These are phyloP conservation scores for Pygathrix nemaeus DNA, from an alignment of 2,113 vertebrate species.

Conservation along the genomic window DNA sequence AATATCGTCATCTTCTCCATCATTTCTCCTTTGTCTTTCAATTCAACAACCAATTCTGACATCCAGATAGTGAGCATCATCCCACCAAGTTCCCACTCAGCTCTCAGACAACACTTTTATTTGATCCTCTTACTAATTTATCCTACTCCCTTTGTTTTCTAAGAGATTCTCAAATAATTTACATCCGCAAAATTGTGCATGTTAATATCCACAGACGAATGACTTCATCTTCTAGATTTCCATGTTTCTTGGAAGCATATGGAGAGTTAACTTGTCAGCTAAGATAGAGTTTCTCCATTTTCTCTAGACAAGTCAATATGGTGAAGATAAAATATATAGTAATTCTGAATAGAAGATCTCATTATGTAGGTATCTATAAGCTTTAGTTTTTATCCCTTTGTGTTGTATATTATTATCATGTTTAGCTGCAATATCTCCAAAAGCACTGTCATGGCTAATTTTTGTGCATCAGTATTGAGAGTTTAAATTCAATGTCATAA, in stretches of 20 bases:
- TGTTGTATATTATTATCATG: constrained; percentile 24
- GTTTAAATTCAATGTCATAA: constrained; percentile 49
- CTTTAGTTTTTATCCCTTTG: constrained; percentile 34
- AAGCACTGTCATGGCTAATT: constrained; percentile 18
- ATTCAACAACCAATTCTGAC: not conserved
- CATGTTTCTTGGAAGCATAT: not conserved
- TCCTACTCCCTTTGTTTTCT: not conserved
- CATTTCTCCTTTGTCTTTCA: not conserved
- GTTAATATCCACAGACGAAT: not conserved
- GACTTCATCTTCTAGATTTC: not conserved
- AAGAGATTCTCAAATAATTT: constrained; percentile 27
- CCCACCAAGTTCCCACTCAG: not conserved
- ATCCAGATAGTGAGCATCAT: not conserved
- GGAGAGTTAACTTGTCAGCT: not conserved
- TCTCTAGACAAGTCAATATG: constrained; percentile 18
- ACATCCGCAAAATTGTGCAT: not conserved
- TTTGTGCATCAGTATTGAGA: constrained; percentile 60
- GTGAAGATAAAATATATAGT: constrained; percentile 54
- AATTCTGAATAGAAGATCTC: constrained; percentile 61
- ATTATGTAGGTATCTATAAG: constrained; percentile 60
- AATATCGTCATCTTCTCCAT: not conserved
- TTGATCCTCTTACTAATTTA: not conserved
- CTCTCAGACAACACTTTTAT: not conserved
- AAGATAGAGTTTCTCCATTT: constrained; percentile 15
- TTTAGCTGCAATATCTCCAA: constrained; percentile 65